A percentile compares a stretch with the other conserved stretches of the same genome.
Conservation (phyloP, 2,113 vertebrate species). For the Zeus faber region DNA sequence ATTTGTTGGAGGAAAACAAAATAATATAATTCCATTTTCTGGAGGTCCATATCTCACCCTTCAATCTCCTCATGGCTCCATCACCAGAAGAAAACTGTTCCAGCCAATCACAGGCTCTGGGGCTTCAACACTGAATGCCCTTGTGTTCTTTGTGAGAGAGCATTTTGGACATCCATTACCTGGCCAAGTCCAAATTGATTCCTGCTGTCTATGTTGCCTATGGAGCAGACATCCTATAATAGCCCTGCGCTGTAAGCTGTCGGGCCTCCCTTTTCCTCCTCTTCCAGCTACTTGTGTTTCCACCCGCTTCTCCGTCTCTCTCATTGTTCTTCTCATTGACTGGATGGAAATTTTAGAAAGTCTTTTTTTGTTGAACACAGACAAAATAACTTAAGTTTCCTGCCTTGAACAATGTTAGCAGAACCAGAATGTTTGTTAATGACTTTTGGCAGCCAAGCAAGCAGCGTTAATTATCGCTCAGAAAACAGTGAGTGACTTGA, state of each 20-base stretch:
- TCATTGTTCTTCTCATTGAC: not conserved
- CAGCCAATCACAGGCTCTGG: constrained; percentile 31
- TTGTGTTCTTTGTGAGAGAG: constrained; percentile 34
- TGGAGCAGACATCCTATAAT: constrained; percentile 32
- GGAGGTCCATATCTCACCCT: too few species aligned
- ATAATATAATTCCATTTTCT: not conserved
- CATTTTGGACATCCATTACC: constrained; percentile 43
- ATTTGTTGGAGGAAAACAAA: too few species aligned
- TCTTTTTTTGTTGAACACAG: too few species aligned
- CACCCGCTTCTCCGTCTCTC: too few species aligned
- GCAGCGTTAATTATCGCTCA: too few species aligned
- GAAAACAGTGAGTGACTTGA: too few species aligned
- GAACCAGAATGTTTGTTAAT: too few species aligned
- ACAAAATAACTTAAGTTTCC: too few species aligned
- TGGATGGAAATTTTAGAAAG: not conserved
- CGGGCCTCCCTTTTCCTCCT: constrained; percentile 6
- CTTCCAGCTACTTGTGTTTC: too few species aligned
- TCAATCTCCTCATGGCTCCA: too few species aligned
- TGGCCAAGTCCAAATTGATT: constrained; percentile 24
- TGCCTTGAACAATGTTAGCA: too few species aligned
- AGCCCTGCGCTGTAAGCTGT: constrained; percentile 10
- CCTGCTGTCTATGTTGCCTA: constrained; percentile 12
- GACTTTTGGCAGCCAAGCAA: too few species aligned
- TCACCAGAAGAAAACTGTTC: constrained; percentile 25
- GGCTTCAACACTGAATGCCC: constrained; percentile 34